Base-by-base conservation (phyloP, 2,888 invertebrate genomes). In the Heliconius ethilla region DNA sequence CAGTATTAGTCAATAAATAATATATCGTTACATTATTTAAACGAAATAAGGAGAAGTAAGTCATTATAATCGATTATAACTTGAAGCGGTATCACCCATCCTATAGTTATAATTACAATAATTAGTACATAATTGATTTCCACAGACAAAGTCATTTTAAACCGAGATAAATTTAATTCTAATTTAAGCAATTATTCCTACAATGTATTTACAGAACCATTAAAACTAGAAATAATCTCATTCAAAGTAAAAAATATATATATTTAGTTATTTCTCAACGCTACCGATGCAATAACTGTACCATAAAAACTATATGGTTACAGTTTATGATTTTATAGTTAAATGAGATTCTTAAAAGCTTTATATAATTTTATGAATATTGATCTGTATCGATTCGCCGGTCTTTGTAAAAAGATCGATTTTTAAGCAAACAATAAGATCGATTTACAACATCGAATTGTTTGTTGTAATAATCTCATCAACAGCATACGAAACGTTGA, bases 221-320 rank as follows among this genome's bases (percentile, higher is more conserved):
- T 90, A 91, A 82, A 87, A 84, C 89, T 92, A 92, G 84, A 84
- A 90, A 92, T 93, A 94, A 94, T 94, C 94, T 94, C 94, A 93
- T 89, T 91, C 87, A 91, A 90, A 88, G 82, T 91, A 89, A 87
- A 89, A 89, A 82, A 87, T 85, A 85, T 84, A 83, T 81, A 83
- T 81, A 85, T 85, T 85, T 86, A 86, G 83, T 83, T 87, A 89
- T 86, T 90, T 92, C 90, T 88, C 92, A 91, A 90, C 83, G 83
- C 84, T 80, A 84, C 83, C 67, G 77, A 80, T 78, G 77, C 79
- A 77, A 81, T 81, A 80, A 82, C 79, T 77, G 74, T 76, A 75
- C 75, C 77, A 75, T 81, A 80, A 79, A 80, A 76, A 74, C n/a
- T 82, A 78, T 80, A 82, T 79, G 65, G 78, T 73, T 79, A 75